Conservation (phyloP, 2,888 invertebrate genomes). For the Nematopogon swammerdamellus region DNA sequence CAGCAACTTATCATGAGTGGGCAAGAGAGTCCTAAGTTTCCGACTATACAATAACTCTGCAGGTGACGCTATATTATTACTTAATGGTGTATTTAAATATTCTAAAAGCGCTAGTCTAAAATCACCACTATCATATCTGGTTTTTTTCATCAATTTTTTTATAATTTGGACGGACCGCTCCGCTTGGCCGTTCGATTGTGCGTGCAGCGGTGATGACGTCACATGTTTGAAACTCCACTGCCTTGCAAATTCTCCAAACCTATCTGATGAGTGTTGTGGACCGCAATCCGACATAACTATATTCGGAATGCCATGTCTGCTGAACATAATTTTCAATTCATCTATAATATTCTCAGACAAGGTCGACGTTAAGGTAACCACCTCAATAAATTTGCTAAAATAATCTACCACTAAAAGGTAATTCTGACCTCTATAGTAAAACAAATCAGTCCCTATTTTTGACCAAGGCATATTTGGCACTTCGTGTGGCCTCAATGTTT, state of each 20-base stretch:
- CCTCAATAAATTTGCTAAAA: slow-evolving; percentile 10
- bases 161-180: slow-evolving; percentile 10
- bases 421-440: background rate
- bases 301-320: slow-evolving; percentile 11
- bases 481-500: slow-evolving; percentile 4
- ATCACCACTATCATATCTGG: slow-evolving; percentile 1
- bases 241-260: slow-evolving; percentile 8
- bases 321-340: slow-evolving; percentile 11
- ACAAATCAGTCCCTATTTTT: background rate
- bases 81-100: slow-evolving; percentile 6
- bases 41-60: slow-evolving; percentile 4
- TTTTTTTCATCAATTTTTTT: slow-evolving; percentile 12
- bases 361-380: background rate
- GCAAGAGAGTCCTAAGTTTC: slow-evolving; percentile 3
- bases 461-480: slow-evolving; percentile 2
- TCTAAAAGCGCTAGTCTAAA: slow-evolving; percentile 4
- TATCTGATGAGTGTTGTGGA: slow-evolving; percentile 8
- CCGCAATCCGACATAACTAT: slow-evolving; percentile 10
- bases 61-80: slow-evolving; percentile 2
- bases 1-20: background rate
- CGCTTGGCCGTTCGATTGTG: slow-evolving; percentile 11
- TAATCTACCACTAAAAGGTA: slow-evolving; percentile 9
- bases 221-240: slow-evolving; percentile 10
- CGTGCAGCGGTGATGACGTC: slow-evolving; percentile 11
- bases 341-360: slow-evolving; percentile 7